These are phyloP conservation scores for Alces alces DNA, from an alignment of 2,113 vertebrate genomes.

Conservation along the genomic window DNA sequence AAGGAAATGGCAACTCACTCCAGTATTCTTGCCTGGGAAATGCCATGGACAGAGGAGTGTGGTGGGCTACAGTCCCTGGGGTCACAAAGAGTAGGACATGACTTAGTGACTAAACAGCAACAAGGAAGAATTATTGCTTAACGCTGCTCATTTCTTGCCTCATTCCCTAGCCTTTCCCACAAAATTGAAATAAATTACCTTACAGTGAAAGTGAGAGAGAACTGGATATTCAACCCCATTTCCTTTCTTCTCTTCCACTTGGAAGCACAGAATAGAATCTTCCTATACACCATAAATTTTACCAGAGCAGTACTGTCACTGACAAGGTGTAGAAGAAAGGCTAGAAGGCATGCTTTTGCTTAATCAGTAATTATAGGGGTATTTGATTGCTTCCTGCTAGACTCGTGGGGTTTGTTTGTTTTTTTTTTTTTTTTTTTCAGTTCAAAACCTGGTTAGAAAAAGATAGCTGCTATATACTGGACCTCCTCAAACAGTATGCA, in stretches of 20 bases:
- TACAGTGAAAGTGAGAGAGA: not conserved
- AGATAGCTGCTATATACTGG: not conserved
- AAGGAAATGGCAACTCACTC: not conserved
- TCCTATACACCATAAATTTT: not conserved
- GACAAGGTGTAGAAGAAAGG: not conserved
- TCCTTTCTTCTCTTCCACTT: not conserved
- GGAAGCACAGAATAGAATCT: not conserved
- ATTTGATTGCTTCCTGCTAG: not conserved
- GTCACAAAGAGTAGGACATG: not conserved
- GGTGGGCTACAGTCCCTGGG: not conserved
- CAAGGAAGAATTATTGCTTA: not conserved
- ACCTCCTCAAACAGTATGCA: not conserved
- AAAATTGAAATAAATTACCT: not conserved
- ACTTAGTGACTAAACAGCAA: not conserved
- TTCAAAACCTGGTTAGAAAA: not conserved
- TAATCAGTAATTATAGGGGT: not conserved
- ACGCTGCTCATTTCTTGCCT: not conserved
- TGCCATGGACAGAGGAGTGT: not conserved
- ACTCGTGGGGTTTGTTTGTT: not conserved
- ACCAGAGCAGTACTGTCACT: not conserved
- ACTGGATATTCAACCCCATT: not conserved
- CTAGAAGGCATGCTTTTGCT: not conserved
- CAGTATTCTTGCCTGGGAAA: not conserved
- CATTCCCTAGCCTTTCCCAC: not conserved
- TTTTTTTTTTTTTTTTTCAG: not conserved